These are phyloP conservation scores for Hedya salicella DNA, from an alignment of 2,888 invertebrate genomes.

Conservation along the genomic window DNA sequence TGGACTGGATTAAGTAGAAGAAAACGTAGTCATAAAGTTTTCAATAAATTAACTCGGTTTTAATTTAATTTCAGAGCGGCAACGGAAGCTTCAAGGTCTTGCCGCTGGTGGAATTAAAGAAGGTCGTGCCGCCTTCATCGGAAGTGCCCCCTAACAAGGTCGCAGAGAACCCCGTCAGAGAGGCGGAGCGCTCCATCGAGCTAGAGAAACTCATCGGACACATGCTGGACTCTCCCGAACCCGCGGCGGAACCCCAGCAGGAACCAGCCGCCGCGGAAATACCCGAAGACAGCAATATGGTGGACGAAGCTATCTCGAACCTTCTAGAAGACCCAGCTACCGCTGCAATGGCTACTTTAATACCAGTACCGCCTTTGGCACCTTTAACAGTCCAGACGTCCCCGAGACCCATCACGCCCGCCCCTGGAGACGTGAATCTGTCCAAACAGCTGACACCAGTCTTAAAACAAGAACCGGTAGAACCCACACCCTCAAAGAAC, in stretches of 20 bases:
- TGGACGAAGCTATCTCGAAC: conserved; percentile 8
- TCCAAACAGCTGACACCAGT: conserved; percentile 47
- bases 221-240: conserved; percentile 50
- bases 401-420: conserved; percentile 27
- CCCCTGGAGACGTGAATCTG: conserved; percentile 24
- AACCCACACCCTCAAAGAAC: conserved; percentile 44
- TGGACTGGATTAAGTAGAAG: too few relatives aligned
- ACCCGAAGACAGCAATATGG: neutral
- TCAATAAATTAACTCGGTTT: neutral
- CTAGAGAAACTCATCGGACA: conserved; percentile 71
- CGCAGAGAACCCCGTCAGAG: conserved; percentile 66
- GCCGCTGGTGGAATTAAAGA: conserved; percentile 70
- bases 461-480: conserved; percentile 57
- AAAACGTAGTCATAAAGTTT: too few relatives aligned
- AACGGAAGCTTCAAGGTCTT: conserved; percentile 63
- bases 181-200: conserved; percentile 75
- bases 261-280: conserved; percentile 32
- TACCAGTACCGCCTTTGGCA: conserved; percentile 16
- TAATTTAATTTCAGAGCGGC: conserved; percentile 66
- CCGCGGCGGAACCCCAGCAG: conserved; percentile 26
- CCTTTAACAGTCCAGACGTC: conserved; percentile 16
- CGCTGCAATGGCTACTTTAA: conserved; percentile 23
- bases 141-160: conserved; percentile 53
- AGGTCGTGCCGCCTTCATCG: conserved; percentile 55
- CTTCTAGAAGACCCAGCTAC: neutral